Conservation (phyloP, 2,113 vertebrate genomes). For the Sarotherodon lohbergeri region DNA sequence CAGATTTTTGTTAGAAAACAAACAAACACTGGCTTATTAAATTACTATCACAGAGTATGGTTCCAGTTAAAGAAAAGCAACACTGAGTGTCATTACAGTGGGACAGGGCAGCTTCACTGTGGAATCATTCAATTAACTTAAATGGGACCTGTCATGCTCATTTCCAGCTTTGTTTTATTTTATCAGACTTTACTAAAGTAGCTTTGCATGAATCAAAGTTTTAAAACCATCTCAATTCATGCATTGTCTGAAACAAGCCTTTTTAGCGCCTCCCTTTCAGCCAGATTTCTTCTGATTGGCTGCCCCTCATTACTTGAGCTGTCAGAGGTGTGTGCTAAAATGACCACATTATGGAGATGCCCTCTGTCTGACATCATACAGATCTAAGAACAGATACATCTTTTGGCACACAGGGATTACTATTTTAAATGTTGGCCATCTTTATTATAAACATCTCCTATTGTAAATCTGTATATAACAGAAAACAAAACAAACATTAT, state of each 20-base stretch:
- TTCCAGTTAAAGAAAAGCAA: background rate
- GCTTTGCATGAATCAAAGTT: background rate
- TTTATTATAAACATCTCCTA: fast-evolving
- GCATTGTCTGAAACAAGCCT: background rate
- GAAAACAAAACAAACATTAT: fast-evolving
- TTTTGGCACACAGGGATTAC: background rate
- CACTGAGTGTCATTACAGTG: background rate
- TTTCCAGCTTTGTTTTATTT: background rate
- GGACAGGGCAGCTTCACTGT: background rate
- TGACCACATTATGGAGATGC: background rate
- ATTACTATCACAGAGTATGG: constrained; percentile 17
- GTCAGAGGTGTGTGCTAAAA: background rate
- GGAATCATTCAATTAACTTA: background rate
- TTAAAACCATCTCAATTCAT: background rate
- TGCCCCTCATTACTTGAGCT: background rate
- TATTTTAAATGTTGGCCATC: background rate
- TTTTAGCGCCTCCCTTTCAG: background rate
- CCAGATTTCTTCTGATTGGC: background rate
- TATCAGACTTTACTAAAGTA: background rate
- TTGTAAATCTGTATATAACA: background rate
- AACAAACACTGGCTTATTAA: constrained; percentile 17
- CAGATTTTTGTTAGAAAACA: constrained; percentile 8
- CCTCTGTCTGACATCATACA: background rate
- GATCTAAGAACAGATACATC: background rate
- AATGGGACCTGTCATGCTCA: background rate